Evolutionary conservation across 2,797 vertebrate genomes (phyloP).

Genomic region (Clarias laeviceps): DNA sequence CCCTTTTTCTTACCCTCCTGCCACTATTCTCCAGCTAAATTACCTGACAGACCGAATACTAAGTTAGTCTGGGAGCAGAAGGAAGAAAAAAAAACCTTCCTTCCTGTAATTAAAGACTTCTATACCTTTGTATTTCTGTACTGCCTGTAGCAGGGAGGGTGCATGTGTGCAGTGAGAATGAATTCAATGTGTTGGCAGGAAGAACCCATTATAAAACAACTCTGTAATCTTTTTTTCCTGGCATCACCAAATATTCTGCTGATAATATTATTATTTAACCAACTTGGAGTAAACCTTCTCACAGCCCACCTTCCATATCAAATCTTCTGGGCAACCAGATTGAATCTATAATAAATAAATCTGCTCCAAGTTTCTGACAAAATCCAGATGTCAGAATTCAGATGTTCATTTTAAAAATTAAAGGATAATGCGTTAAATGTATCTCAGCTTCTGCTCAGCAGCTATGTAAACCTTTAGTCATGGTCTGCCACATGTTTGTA

Average conservation of each 20-base stretch:
- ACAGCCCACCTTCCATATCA: background rate
- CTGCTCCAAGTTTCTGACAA: background rate
- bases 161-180: slow-evolving; percentile 15
- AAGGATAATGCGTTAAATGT: background rate
- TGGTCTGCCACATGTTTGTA: slow-evolving; percentile 28
- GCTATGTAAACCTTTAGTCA: slow-evolving; percentile 31
- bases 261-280: background rate
- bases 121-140: slow-evolving; percentile 39
- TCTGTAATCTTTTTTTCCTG: background rate
- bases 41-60: slow-evolving; percentile 42
- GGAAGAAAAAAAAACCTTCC: slow-evolving; percentile 5
- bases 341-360: background rate
- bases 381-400: background rate
- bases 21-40: slow-evolving; percentile 54
- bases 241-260: background rate
- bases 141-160: slow-evolving; percentile 35
- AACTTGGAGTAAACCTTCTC: background rate
- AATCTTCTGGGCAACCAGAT: background rate
- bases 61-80: slow-evolving; percentile 18
- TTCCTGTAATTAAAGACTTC: slow-evolving; percentile 59
- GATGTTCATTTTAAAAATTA: background rate
- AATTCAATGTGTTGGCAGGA: slow-evolving; percentile 14
- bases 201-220: slow-evolving; percentile 1
- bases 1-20: slow-evolving; percentile 44
- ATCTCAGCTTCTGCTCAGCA: slow-evolving; percentile 12